These are phyloP conservation scores for Loris lydekkerianus DNA, from an alignment of 2,797 vertebrate species.

Conservation along the genomic window DNA sequence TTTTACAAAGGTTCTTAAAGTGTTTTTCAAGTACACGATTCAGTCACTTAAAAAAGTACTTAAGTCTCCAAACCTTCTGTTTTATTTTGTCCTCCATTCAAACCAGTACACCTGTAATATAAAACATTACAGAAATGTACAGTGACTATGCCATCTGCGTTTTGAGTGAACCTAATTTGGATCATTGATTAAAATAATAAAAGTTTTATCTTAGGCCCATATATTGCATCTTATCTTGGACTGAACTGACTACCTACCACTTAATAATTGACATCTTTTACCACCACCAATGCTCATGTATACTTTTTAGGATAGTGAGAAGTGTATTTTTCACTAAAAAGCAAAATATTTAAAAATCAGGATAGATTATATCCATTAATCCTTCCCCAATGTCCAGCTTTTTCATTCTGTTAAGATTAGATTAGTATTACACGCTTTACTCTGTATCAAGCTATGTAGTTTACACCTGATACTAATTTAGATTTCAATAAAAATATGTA, in stretches of 20 bases:
- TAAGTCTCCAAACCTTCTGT: conserved; percentile 28
- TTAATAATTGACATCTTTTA: conserved; percentile 26
- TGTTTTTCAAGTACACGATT: conserved; percentile 66
- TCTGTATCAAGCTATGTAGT: conserved; percentile 14
- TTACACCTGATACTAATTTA: conserved; percentile 51
- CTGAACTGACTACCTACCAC: not conserved
- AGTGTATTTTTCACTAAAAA: conserved; percentile 44
- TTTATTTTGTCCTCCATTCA: conserved; percentile 58
- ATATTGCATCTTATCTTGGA: not conserved
- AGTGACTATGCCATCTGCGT: conserved; percentile 45
- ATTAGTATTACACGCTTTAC: conserved; percentile 44
- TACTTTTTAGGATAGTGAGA: not conserved
- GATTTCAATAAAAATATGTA: conserved; percentile 39
- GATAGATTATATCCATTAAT: not conserved
- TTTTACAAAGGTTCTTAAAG: conserved; percentile 48
- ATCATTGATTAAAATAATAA: conserved; percentile 24
- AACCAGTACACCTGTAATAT: conserved; percentile 44
- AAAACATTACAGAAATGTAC: conserved; percentile 58
- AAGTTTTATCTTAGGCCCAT: conserved; percentile 5
- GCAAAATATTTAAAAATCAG: conserved; percentile 61
- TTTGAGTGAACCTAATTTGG: conserved; percentile 51
- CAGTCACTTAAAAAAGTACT: conserved; percentile 23
- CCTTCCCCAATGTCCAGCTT: not conserved
- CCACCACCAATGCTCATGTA: not conserved
- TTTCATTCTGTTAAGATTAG: conserved; percentile 44